Percentiles rank a stretch among this genome's conserved stretches.
phyloP scores from a whole-genome alignment of 2,113 vertebrate species.

The Podarcis raffonei region DNA sequence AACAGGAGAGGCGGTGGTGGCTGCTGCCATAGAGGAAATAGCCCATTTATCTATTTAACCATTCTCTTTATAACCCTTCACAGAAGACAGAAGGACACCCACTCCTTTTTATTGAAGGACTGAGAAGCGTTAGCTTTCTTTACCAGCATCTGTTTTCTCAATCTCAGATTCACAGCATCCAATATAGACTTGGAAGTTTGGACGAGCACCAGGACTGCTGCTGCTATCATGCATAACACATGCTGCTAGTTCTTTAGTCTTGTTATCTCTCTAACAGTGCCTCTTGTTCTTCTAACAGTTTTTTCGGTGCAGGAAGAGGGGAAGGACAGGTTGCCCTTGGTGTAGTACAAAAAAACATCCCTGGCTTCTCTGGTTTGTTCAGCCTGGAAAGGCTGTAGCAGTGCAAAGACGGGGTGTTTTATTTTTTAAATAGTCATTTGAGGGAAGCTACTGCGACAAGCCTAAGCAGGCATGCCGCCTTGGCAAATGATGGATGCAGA shows the following conservation, averaged over 20 bases:
- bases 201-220: conserved; percentile 11
- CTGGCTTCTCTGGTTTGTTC: conserved; percentile 16
- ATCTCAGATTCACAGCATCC: neutral
- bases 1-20: neutral
- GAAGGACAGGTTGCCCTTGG: conserved; percentile 22
- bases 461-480: neutral
- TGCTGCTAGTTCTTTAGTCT: conserved; percentile 29
- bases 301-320: neutral
- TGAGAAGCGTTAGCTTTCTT: neutral
- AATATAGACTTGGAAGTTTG: conserved; percentile 8
- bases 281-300: conserved; percentile 43
- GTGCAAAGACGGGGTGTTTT: neutral
- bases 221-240: conserved; percentile 4
- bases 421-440: neutral
- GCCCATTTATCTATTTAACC: neutral
- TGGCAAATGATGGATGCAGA: neutral
- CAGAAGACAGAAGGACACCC: neutral
- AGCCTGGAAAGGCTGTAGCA: neutral
- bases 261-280: conserved; percentile 26
- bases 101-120: neutral
- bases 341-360: conserved; percentile 7
- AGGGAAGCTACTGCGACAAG: neutral
- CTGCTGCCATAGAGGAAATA: neutral
- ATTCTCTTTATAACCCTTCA: neutral
- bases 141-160: conserved; percentile 10